phyloP scores from a whole-genome alignment of 2,888 invertebrate species.

The Drosophila antonietae region DNA sequence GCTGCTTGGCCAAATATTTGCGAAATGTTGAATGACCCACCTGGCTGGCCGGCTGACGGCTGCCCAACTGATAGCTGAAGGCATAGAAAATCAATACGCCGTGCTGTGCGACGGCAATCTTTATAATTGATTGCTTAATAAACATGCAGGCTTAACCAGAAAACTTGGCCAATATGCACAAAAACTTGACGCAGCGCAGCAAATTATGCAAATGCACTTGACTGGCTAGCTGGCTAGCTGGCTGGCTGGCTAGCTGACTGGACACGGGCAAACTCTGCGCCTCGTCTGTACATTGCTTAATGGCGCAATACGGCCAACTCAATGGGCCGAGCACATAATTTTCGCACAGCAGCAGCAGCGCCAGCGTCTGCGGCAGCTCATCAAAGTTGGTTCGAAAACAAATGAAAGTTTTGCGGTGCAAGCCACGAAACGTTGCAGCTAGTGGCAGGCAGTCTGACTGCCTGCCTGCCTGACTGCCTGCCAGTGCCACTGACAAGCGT shows the following conservation, averaged over 20 bases:
- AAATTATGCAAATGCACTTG: conserved; percentile 76
- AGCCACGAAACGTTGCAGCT: conserved; percentile 44
- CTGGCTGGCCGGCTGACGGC: conserved; percentile 8
- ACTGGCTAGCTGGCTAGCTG: conserved; percentile 18
- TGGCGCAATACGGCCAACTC: conserved; percentile 66
- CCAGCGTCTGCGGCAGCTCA: conserved; percentile 50
- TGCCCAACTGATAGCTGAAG: not conserved
- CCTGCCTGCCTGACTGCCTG: conserved; percentile 36
- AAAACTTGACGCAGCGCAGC: conserved; percentile 61
- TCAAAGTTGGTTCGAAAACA: conserved; percentile 76
- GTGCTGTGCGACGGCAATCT: conserved; percentile 31
- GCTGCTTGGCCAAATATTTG: conserved; percentile 53
- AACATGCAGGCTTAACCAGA: conserved; percentile 55
- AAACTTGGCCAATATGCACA: conserved; percentile 66
- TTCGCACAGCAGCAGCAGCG: conserved; percentile 34
- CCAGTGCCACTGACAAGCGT: conserved; percentile 61
- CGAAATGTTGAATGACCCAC: conserved; percentile 28
- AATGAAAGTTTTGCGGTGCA: conserved; percentile 70
- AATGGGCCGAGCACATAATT: conserved; percentile 72
- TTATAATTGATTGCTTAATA: conserved; percentile 73
- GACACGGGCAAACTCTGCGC: conserved; percentile 15
- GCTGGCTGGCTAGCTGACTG: conserved; percentile 14
- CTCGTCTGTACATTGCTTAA: conserved; percentile 51
- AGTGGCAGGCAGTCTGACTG: conserved; percentile 30
- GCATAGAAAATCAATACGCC: conserved; percentile 55